Percentiles rank a stretch among this genome's conserved stretches.
Conservation (phyloP, 2,888 invertebrate species). For the Erannis defoliaria region DNA sequence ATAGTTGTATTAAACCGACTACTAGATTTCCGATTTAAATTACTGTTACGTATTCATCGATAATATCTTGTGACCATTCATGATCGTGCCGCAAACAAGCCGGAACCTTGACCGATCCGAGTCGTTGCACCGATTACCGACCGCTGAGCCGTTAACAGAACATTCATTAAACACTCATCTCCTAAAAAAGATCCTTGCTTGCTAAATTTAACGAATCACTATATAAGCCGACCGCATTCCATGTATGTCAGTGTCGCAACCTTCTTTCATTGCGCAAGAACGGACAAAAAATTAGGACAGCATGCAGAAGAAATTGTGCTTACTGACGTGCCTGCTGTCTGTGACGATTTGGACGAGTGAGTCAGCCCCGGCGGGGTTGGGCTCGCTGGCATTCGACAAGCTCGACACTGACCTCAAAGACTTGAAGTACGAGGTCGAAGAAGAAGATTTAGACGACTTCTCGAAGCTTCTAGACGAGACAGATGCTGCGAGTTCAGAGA, state of each 20-base stretch:
- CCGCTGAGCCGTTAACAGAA: constrained; percentile 63
- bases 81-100: constrained; percentile 19
- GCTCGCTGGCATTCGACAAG: constrained; percentile 65
- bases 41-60: constrained; percentile 4
- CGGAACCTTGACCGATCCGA: constrained; percentile 71
- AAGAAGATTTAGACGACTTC: constrained; percentile 68
- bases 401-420: constrained; percentile 67
- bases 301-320: constrained; percentile 69
- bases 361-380: constrained; percentile 63
- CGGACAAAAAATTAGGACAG: constrained; percentile 60
- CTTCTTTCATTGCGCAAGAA: constrained; percentile 77
- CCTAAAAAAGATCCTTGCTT: constrained; percentile 75
- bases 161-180: constrained; percentile 61
- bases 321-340: constrained; percentile 52
- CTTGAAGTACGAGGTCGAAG: constrained; percentile 68
- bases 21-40: neutral
- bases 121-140: constrained; percentile 68
- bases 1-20: neutral
- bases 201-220: constrained; percentile 68
- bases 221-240: constrained; percentile 69
- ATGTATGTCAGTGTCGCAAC: constrained; percentile 86
- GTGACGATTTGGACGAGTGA: constrained; percentile 64
- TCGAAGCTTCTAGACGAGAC: constrained; percentile 61
- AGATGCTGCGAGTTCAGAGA: constrained; percentile 36
- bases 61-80: constrained; percentile 26